Percentiles rank a stretch among this genome's conserved stretches.
Conservation (phyloP, 2,797 vertebrate species). For the Caiman crocodilus region DNA sequence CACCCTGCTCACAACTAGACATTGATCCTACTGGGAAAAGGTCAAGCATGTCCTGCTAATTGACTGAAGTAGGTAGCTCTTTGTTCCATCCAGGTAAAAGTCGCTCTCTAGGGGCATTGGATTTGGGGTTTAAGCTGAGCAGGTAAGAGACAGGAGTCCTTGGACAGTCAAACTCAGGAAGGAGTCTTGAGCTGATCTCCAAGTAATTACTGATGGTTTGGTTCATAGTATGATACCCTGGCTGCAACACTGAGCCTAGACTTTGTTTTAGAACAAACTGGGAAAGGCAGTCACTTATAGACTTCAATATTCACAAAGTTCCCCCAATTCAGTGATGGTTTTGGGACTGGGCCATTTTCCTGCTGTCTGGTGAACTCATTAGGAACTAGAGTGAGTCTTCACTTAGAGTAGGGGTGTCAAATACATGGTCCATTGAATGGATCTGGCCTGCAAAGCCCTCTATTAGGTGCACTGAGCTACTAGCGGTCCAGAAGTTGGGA, state of each 20-base stretch:
- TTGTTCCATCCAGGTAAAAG: background rate
- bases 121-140: background rate
- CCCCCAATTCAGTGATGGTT: background rate
- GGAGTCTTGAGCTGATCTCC: background rate
- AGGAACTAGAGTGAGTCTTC: background rate
- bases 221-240: background rate
- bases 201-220: background rate
- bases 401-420: background rate
- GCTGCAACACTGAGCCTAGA: background rate
- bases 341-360: background rate
- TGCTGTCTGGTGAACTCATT: background rate
- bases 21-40: background rate
- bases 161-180: background rate
- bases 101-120: background rate
- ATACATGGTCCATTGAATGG: background rate
- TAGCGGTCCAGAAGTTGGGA: too few species aligned
- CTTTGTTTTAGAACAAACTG: slow-evolving; percentile 9
- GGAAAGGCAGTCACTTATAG: background rate
- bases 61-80: background rate
- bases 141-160: background rate
- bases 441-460: too few species aligned
- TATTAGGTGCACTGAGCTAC: too few species aligned
- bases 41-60: background rate
- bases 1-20: background rate
- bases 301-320: background rate